Evolutionary conservation across 1,140 invertebrate genomes (phyloP).

Genomic region (Diplogasteroides magnus): DNA sequence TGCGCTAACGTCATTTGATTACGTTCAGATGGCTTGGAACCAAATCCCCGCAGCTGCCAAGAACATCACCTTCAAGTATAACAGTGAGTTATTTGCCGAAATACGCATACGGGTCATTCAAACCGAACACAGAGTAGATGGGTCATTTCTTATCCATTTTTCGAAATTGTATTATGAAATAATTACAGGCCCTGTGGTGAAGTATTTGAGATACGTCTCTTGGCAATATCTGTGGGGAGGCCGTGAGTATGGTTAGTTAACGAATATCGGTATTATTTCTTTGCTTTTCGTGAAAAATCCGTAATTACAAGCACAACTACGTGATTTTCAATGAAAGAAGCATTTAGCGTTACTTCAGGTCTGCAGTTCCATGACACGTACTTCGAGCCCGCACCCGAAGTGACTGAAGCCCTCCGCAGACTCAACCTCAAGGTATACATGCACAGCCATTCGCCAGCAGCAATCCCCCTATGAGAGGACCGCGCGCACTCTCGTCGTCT

Average conservation of each 20-base stretch:
- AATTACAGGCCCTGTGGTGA: background rate
- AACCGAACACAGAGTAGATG: background rate
- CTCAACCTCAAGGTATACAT: constrained; percentile 39
- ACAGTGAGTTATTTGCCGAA: background rate
- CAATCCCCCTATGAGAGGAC: no score
- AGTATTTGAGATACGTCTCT: background rate
- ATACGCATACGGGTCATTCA: no score
- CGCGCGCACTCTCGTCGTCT: no score
- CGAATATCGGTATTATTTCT: no score
- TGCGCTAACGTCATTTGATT: no score
- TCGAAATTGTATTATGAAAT: background rate
- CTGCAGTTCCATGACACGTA: constrained; percentile 50
- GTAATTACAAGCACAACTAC: background rate
- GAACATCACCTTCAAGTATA: background rate
- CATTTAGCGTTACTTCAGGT: constrained; percentile 27
- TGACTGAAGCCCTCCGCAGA: constrained; percentile 50
- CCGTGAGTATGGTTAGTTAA: background rate
- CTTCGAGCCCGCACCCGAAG: constrained; percentile 53
- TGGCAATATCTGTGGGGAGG: background rate
- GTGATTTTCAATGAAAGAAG: no score
- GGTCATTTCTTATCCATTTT: background rate
- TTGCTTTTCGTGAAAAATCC: no score
- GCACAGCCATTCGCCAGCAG: no score
- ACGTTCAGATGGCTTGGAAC: background rate
- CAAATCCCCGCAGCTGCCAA: background rate